Evolutionary conservation across 1,140 invertebrate genomes (phyloP).

Genomic region (Pogonognathellus flavescens): DNA sequence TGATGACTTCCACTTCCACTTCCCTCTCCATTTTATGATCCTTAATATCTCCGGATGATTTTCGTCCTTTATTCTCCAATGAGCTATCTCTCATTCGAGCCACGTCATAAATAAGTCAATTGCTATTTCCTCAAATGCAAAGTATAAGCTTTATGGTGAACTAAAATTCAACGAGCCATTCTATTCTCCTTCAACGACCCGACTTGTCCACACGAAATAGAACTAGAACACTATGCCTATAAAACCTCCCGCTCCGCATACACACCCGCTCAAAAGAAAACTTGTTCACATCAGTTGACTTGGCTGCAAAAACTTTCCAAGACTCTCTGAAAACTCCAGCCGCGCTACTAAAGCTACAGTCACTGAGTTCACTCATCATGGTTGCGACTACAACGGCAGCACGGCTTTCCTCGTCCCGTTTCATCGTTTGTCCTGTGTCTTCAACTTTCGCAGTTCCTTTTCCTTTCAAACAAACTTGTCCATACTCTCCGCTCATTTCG

Average conservation of each 20-base stretch:
- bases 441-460: conserved; percentile 4
- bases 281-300: conserved; percentile 24
- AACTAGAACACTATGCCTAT: not conserved
- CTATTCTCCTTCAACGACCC: not conserved
- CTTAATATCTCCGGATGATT: conserved; percentile 50
- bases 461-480: not conserved
- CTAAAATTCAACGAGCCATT: not conserved
- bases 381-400: too few relatives aligned
- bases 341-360: too few relatives aligned
- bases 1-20: conserved; percentile 44
- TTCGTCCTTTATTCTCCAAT: conserved; percentile 40
- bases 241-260: not conserved
- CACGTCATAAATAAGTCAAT: conserved; percentile 49
- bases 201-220: not conserved
- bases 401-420: not conserved
- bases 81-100: conserved; percentile 44
- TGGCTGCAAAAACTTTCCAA: conserved; percentile 8
- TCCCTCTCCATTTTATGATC: conserved; percentile 46
- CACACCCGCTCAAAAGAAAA: not conserved
- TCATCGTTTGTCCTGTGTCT: not conserved
- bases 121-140: conserved; percentile 50
- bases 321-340: not conserved
- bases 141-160: not conserved
- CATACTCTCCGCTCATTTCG: too few relatives aligned
- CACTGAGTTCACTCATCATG: too few relatives aligned